phyloP scores from a whole-genome alignment of 2,113 vertebrate species.

The Ceyx melanurus region DNA sequence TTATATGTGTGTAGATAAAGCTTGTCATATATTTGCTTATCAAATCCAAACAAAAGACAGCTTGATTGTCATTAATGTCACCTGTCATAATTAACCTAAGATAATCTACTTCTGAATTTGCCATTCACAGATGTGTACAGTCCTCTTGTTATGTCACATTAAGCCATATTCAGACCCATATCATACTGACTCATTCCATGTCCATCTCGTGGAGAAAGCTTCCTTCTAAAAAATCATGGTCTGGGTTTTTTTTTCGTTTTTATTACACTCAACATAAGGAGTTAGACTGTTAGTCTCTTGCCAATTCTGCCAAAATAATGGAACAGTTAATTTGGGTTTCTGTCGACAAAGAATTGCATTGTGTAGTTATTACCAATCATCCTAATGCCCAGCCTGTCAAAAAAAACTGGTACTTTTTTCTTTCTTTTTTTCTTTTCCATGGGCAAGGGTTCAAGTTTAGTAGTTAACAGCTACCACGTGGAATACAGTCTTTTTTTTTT shows the following conservation, averaged over 20 bases:
- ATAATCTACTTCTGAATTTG: constrained; percentile 34
- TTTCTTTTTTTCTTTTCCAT: not conserved
- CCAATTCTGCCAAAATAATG: constrained; percentile 2
- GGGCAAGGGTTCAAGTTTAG: not conserved
- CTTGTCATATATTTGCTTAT: constrained; percentile 39
- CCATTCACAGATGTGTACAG: not conserved
- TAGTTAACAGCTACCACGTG: not conserved
- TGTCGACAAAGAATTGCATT: constrained; percentile 29
- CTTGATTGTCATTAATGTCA: constrained; percentile 46
- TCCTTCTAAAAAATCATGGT: not conserved
- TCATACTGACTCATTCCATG: not conserved
- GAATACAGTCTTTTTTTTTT: not conserved
- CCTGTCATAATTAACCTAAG: constrained; percentile 27
- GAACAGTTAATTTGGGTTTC: constrained; percentile 37
- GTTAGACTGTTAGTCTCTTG: not conserved
- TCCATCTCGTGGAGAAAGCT: not conserved
- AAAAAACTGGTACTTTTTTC: not conserved
- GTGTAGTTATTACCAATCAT: constrained; percentile 17
- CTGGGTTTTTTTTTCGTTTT: not conserved
- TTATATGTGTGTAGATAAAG: not conserved
- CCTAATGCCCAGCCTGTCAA: constrained; percentile 1
- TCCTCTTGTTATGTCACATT: constrained; percentile 1
- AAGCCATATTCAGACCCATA: not conserved
- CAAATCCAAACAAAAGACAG: constrained; percentile 33
- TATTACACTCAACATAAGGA: not conserved